phyloP scores from a whole-genome alignment of 2,888 invertebrate species.

The Mycalesis mineus region DNA sequence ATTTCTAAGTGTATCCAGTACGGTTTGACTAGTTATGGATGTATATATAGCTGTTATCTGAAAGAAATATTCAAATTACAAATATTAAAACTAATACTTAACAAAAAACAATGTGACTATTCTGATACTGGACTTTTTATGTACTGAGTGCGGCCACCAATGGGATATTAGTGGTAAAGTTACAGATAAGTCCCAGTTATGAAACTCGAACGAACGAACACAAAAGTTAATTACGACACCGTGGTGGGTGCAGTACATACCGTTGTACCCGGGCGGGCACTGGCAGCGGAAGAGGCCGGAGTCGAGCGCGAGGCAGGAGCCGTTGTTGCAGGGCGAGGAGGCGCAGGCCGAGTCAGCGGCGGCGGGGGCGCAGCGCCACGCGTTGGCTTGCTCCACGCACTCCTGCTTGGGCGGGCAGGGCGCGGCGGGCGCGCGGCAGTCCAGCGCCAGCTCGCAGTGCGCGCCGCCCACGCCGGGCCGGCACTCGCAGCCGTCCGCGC shows the following conservation, averaged over 20 bases:
- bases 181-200: no score
- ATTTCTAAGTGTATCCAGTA: no score
- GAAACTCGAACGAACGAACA: no score
- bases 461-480: conserved; percentile 81
- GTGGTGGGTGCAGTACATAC: conserved; percentile 43
- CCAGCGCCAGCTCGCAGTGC: conserved; percentile 80
- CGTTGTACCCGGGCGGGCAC: conserved; percentile 75
- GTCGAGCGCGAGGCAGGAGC: conserved; percentile 82
- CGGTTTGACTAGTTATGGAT: no score
- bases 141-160: no score
- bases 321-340: conserved; percentile 85
- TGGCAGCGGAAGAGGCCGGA: conserved; percentile 82
- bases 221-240: no score
- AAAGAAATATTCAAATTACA: no score
- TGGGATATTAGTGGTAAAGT: no score
- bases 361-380: conserved; percentile 79
- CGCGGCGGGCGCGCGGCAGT: conserved; percentile 78
- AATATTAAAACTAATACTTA: no score
- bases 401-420: conserved; percentile 55
- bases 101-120: no score
- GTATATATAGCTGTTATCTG: no score
- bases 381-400: conserved; percentile 68
- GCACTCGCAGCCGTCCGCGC: conserved; percentile 77
- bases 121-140: no score
- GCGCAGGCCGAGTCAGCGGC: conserved; percentile 83